Evolutionary conservation across 2,113 vertebrate genomes (phyloP).

Genomic region (Haemorhous mexicanus): DNA sequence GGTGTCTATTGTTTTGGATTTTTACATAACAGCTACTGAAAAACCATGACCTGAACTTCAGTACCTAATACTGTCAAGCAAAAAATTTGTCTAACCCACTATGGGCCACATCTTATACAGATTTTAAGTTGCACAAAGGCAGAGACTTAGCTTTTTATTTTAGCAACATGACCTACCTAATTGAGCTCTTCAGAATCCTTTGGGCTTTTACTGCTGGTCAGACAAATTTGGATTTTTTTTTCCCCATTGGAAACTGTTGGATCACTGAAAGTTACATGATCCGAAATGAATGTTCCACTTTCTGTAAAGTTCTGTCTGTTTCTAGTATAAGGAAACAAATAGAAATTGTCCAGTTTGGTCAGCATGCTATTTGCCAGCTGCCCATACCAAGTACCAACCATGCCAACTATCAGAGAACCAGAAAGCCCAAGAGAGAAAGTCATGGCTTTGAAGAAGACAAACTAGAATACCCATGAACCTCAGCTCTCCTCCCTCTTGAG

Average conservation of each 20-base stretch:
- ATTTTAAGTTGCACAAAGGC: neutral
- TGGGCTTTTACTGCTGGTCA: neutral
- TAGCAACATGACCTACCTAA: constrained; percentile 1
- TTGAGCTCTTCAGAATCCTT: neutral
- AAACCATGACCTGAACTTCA: neutral
- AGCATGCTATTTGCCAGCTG: neutral
- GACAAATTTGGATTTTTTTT: neutral
- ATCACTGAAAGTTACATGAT: neutral
- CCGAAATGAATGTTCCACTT: neutral
- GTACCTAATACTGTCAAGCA: neutral
- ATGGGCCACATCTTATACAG: neutral
- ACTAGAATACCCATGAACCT: neutral
- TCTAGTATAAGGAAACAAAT: neutral
- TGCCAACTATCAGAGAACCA: neutral
- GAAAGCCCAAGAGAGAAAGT: neutral
- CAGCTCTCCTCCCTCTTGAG: neutral
- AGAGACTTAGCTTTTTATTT: constrained; percentile 21
- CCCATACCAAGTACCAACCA: neutral
- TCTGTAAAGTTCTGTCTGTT: neutral
- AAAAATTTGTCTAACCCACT: neutral
- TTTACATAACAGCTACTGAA: neutral
- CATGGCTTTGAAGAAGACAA: neutral
- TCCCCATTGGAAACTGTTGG: neutral
- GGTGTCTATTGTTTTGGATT: neutral
- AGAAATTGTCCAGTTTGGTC: neutral